Conservation (phyloP, 2,888 invertebrate species). For the Coleophora deauratella region DNA sequence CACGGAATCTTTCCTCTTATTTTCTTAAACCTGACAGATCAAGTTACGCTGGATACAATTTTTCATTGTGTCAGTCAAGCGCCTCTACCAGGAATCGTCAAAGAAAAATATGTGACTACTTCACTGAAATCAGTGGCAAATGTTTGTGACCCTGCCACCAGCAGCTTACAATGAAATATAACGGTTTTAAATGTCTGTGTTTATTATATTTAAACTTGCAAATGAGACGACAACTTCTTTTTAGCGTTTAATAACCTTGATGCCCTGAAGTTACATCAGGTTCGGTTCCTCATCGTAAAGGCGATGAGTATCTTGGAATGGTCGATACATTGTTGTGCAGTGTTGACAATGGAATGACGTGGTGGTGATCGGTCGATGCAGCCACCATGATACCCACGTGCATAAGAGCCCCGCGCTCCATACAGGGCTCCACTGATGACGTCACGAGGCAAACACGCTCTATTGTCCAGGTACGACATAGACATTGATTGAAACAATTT, state of each 20-base stretch:
- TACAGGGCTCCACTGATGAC: conserved; percentile 86
- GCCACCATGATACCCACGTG: conserved; percentile 78
- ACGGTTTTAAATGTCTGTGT: background rate
- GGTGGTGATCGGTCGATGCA: conserved; percentile 14
- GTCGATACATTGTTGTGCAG: no score
- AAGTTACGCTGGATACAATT: conserved; percentile 29
- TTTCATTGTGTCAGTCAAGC: conserved; percentile 29
- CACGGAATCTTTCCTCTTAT: conserved; percentile 7
- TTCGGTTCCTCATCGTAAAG: background rate
- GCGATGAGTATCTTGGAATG: no score
- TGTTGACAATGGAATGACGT: conserved; percentile 8
- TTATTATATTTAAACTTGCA: conserved; percentile 1
- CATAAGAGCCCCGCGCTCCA: conserved; percentile 79
- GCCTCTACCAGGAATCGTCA: conserved; percentile 20
- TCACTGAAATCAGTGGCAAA: conserved; percentile 17
- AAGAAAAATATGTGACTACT: conserved; percentile 22
- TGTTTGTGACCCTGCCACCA: conserved; percentile 9
- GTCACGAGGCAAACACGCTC: conserved; percentile 80
- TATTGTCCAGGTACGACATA: conserved; percentile 84
- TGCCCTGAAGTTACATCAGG: conserved; percentile 16
- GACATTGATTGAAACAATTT: conserved; percentile 8
- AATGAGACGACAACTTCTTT: no score
- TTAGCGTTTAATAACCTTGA: conserved; percentile 1
- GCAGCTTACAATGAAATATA: conserved; percentile 1
- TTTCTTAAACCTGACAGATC: conserved; percentile 17